phyloP scores from a whole-genome alignment of 2,888 invertebrate species.

The Phyllotreta striolata region DNA sequence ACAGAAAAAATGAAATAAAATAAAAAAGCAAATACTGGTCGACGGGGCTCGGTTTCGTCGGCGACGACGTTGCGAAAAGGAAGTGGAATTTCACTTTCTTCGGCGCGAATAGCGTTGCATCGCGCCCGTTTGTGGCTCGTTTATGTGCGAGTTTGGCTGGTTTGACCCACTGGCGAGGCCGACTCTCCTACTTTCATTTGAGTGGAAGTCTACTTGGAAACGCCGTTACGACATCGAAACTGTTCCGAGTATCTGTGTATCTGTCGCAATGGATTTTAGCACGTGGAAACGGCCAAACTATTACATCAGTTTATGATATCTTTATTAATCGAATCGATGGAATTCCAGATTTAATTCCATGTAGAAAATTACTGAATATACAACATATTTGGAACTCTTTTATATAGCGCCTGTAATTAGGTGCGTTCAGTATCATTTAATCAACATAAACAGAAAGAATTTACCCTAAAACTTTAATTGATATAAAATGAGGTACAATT shows the following conservation, averaged over 20 bases:
- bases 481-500: too few species aligned
- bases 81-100: slow-evolving; percentile 50
- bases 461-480: too few species aligned
- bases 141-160: slow-evolving; percentile 10
- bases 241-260: slow-evolving; percentile 17
- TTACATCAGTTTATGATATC: too few species aligned
- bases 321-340: too few species aligned
- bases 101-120: slow-evolving; percentile 33
- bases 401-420: too few species aligned
- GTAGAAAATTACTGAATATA: too few species aligned
- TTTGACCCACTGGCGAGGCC: slow-evolving; percentile 48
- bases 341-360: too few species aligned
- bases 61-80: slow-evolving; percentile 36
- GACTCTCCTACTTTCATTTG: slow-evolving; percentile 49
- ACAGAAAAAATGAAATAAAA: slow-evolving; percentile 18
- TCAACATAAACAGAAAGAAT: too few species aligned
- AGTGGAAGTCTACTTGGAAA: slow-evolving; percentile 38
- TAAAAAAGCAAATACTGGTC: slow-evolving; percentile 25
- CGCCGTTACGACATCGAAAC: slow-evolving; percentile 27
- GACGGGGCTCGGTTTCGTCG: slow-evolving; percentile 9
- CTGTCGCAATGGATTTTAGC: slow-evolving; percentile 3
- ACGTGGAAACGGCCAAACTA: slow-evolving; percentile 3
- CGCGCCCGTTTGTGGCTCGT: slow-evolving; percentile 21
- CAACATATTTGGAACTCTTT: too few species aligned
- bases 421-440: too few species aligned